A percentile compares a stretch with the other conserved stretches of the same genome.
phyloP scores from a whole-genome alignment of 2,888 invertebrate genomes.

The Catocala fraxini region DNA sequence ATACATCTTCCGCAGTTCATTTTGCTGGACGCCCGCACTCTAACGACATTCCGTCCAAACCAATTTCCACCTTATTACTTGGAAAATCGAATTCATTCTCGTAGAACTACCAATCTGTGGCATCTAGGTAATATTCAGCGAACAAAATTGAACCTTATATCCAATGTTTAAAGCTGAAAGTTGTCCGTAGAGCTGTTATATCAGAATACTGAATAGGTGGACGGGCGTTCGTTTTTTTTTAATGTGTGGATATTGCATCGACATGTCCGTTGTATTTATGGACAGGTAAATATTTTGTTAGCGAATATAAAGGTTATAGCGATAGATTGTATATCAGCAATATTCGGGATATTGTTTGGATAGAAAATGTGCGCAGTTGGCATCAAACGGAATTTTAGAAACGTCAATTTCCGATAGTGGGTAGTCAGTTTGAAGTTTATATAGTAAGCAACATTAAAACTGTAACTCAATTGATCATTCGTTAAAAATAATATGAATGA shows the following conservation, averaged over 20 bases:
- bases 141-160: slow-evolving; percentile 35
- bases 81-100: slow-evolving; percentile 37
- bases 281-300: slow-evolving; percentile 69
- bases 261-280: slow-evolving; percentile 63
- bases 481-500: too few relatives aligned
- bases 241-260: slow-evolving; percentile 75
- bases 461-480: too few relatives aligned
- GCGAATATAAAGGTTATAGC: slow-evolving; percentile 24
- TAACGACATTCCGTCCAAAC: slow-evolving; percentile 53
- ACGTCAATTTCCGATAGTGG: neutral
- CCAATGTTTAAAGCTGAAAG: slow-evolving; percentile 24
- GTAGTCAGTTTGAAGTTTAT: neutral
- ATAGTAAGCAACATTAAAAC: neutral
- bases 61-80: slow-evolving; percentile 51
- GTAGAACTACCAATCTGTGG: slow-evolving; percentile 11
- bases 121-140: slow-evolving; percentile 11
- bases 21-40: slow-evolving; percentile 77
- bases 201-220: slow-evolving; percentile 66
- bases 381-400: neutral
- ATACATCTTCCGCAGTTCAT: slow-evolving; percentile 87
- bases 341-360: slow-evolving; percentile 1
- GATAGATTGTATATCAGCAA: neutral
- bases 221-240: slow-evolving; percentile 70
- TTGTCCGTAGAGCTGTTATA: slow-evolving; percentile 44
- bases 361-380: neutral